Base-by-base conservation (phyloP, 2,113 vertebrate species). In the Leptobrachium ailaonicum region DNA sequence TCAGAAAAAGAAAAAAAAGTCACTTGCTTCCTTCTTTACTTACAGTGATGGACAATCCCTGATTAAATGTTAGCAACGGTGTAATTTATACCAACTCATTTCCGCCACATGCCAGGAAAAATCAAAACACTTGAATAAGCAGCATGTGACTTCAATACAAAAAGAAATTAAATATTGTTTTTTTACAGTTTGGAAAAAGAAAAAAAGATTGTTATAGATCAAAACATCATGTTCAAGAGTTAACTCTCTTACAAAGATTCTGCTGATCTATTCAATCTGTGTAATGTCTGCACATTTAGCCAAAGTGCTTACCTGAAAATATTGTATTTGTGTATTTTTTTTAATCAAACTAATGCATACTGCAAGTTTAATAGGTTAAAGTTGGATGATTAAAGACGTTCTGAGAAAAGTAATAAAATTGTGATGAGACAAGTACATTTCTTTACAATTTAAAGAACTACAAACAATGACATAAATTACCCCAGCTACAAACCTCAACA, bases 261-360 rank as follows among this genome's bases (percentile, higher is more conserved):
- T 77, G 66, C 66, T 77, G 76, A 77, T 77, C 41, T 60, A 40
- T 70, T 70, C 20, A 70, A 67, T 45, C 41, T 77, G 42, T 44
- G 2, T 42, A 60, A 58, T 77, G 66, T 76, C 50, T 67, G 47
- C 50, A 41, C 75, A 68, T 5, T 60, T 62, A 50, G 69, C 76
- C 44, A 40, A 70, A 77, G 67, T 62, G 76, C 76, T 70, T 70
- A 62, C 56, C 76, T 71, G 42, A 41, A 62, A 41, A 77, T 70
- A 69, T 45, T 70, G 41, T 77, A 20, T 44, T 70, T 6, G 10
- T 60, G 41, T 70, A 50, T 58, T 77, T 68, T 76, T 77, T 60
- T 77, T 68, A 44, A 64, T 64, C 62, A 9, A 64, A 40, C 50
- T 77, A 70, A 77, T 45, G 6, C 53, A 69, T 12, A 14, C 43